Conservation (phyloP, 1,140 invertebrate species). For the Psix sp. region DNA sequence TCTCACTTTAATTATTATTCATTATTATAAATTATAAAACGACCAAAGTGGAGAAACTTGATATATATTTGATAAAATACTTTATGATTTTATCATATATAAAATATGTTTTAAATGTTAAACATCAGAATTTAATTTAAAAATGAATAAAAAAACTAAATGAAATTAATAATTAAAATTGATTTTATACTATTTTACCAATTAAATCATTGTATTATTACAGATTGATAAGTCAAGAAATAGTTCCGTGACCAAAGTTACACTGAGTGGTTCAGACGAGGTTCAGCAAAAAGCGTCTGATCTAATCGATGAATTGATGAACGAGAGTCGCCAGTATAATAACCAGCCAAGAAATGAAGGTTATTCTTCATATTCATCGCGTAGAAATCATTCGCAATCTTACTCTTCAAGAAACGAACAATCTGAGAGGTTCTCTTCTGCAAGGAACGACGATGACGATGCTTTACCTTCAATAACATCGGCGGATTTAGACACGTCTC, state of each 20-base stretch:
- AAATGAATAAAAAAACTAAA: too few relatives aligned
- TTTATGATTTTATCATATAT: too few relatives aligned
- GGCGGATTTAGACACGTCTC: not conserved
- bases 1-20: too few relatives aligned
- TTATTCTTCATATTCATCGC: slow-evolving; percentile 1
- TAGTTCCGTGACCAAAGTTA: slow-evolving; percentile 74
- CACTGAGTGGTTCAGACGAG: slow-evolving; percentile 77
- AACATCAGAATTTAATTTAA: too few relatives aligned
- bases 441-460: not conserved
- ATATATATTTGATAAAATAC: too few relatives aligned
- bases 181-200: slow-evolving; percentile 7
- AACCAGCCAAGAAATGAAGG: not conserved
- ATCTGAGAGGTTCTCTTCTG: not conserved
- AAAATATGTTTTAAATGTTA: too few relatives aligned
- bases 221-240: slow-evolving; percentile 68
- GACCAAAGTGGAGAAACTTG: too few relatives aligned
- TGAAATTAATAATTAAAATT: not conserved
- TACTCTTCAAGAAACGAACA: not conserved
- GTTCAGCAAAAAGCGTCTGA: slow-evolving; percentile 77
- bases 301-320: slow-evolving; percentile 76
- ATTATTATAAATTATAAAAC: too few relatives aligned
- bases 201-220: slow-evolving; percentile 9
- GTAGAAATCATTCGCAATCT: not conserved
- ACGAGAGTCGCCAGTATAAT: slow-evolving; percentile 30
- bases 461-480: not conserved